These are phyloP conservation scores for Trachythela sp. DNA, from an alignment of 64 coral and sea anemone genomes.

Conservation along the genomic window DNA sequence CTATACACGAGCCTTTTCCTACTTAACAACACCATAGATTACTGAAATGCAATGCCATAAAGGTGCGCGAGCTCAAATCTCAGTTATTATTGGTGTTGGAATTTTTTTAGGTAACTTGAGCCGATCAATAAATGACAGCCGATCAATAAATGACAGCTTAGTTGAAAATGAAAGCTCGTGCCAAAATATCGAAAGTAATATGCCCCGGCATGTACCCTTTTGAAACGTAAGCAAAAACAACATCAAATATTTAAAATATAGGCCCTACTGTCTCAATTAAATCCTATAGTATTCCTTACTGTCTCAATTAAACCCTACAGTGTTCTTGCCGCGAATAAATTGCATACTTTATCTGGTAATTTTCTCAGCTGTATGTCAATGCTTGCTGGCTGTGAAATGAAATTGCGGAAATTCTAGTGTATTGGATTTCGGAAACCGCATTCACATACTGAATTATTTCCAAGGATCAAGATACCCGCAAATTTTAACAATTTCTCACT, in stretches of 20 bases:
- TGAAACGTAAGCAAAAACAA: not conserved
- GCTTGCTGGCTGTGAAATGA: not conserved
- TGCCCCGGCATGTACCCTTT: not conserved
- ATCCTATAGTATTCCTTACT: not conserved
- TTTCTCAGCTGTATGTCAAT: not conserved
- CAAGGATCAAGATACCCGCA: not conserved
- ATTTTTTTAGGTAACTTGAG: too few species aligned
- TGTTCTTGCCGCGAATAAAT: not conserved
- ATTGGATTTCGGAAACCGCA: not conserved
- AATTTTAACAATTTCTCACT: not conserved
- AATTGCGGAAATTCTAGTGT: not conserved
- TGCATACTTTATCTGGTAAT: not conserved
- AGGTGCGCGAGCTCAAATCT: too few species aligned
- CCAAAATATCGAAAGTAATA: conserved; percentile 1
- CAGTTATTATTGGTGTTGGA: too few species aligned
- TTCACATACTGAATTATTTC: not conserved
- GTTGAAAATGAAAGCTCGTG: not conserved
- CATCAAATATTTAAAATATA: not conserved
- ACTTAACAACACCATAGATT: too few species aligned
- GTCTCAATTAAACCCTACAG: not conserved
- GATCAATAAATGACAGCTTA: not conserved
- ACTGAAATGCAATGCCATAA: too few species aligned
- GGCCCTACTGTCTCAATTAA: not conserved
- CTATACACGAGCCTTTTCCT: too few species aligned
- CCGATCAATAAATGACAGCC: not conserved